Evolutionary conservation across 2,888 invertebrate genomes (phyloP), one percentile per base, ranked within the genome.

Genomic region (Cistogaster globosa): DNA sequence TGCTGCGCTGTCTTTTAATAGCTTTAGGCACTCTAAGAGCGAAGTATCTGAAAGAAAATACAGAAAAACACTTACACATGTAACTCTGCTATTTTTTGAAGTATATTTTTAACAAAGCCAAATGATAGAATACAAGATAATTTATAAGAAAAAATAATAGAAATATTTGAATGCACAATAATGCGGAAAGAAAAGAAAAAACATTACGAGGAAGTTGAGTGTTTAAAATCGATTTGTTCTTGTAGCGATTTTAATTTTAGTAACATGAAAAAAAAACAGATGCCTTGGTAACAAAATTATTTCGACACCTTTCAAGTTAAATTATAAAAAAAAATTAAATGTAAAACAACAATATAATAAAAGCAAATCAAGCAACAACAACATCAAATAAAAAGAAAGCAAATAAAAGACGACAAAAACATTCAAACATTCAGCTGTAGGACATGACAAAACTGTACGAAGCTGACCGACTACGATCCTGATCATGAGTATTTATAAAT

Each of bases 401-500:
- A 32, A 6, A 32, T 5, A 6, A 32, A 38, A 63, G 22, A 57
- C 26, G 22, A 72, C 36, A 69, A 57, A 53, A 71, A 42, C 48
- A 58, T 48, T 75, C 62, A 53, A 71, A 42, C 48, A 58, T 48
- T 75, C 62, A 67, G 53, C 58, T 84, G 62, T 74, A 72, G 68
- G 77, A 68, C 36, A 78, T 72, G 55, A 67, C 2, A 75, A 81
- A 63, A 58, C 26, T 71, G 51, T 71, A 65, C 76, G 76, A 77
- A 48, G 51, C 88, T 79, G 78, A 79, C 58, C 85, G 82, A 75
- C 62, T 55, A 75, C 74, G 89, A 89, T 89, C 69, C 75, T 82
- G 69, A 79, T 82, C 75, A 85, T 85, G 72, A 60, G 89, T 91
- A 91, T 91, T 91, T 92, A 89, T 91, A 91, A 90, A 90, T 88